These are phyloP conservation scores for Elanoides forficatus DNA, from an alignment of 2,113 vertebrate species.

Conservation along the genomic window DNA sequence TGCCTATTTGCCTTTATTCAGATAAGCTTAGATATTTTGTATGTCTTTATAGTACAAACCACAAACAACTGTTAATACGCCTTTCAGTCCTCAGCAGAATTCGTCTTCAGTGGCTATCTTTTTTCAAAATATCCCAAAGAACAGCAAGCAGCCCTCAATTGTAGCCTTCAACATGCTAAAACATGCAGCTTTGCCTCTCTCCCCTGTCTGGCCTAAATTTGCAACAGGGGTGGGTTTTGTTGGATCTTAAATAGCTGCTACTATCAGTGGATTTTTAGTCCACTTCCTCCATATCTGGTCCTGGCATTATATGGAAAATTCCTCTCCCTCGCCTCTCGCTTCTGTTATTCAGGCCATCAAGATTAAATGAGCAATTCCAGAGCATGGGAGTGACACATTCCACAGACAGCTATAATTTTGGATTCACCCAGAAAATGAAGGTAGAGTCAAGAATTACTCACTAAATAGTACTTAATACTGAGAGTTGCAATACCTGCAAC, in stretches of 20 bases:
- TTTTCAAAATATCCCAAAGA: neutral
- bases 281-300: neutral
- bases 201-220: neutral
- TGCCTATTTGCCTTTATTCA: neutral
- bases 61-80: neutral
- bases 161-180: neutral
- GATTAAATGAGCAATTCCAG: neutral
- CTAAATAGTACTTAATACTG: neutral
- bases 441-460: neutral
- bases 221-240: neutral
- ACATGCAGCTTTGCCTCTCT: neutral
- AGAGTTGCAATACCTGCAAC: neutral
- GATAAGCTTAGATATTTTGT: neutral
- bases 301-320: fast-evolving
- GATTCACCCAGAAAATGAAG: neutral
- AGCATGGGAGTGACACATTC: neutral
- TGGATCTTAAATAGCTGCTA: neutral
- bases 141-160: neutral
- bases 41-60: neutral
- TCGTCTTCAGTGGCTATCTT: neutral
- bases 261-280: neutral
- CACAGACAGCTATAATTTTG: neutral
- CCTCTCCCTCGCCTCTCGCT: neutral
- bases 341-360: neutral
- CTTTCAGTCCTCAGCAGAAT: neutral